Evolutionary conservation across 2,797 vertebrate genomes (phyloP), one percentile per base, ranked within the genome.

Genomic region (Serranus cabrilla): DNA sequence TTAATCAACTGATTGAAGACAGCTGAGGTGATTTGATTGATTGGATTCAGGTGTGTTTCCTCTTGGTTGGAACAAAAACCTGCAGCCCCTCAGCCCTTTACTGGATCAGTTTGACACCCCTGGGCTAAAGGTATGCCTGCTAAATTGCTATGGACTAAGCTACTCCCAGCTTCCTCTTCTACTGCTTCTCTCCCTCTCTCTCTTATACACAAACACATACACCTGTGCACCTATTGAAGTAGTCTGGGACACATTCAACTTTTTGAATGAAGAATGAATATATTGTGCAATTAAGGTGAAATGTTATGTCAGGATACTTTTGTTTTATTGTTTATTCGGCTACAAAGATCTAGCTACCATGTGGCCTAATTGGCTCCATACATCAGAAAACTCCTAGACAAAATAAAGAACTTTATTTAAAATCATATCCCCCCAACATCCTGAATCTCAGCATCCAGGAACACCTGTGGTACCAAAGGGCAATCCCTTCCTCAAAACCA

Each of bases 401-500:
- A 11, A 40, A 37, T 17, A 45, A 65, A 46, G 8, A 65, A 1
- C 11, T 34, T 45, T 2, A 12, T 56, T 11, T 74, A 0, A 51
- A 37, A 5, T 9, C 1, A 11, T 55, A 8, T 2, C 14, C 47
- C 43, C 9, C 21, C 5, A 27, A 40, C 51, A 58, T 67, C 68
- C 56, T 83, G 52, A 82, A 57, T 81, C 62, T 58, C 80, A 86
- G 72, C 60, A 49, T 81, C 82, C 62, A 74, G 73, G 67, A 82
- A 84, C 71, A 81, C 81, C 79, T 88, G 88, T 88, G 77, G 85
- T 87, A 89, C 67, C 46, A 31, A 66, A 86, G 59, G 63, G 55
- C 64, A 81, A 83, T 76, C 79, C 86, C 86, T 78, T 86, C 75
- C 61, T 85, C 69, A 42, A 60, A 89, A 80, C 78, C 72, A 76